Percentiles rank a stretch among this genome's conserved stretches.
phyloP scores from a whole-genome alignment of 2,113 vertebrate species.

The Xiphias gladius region DNA sequence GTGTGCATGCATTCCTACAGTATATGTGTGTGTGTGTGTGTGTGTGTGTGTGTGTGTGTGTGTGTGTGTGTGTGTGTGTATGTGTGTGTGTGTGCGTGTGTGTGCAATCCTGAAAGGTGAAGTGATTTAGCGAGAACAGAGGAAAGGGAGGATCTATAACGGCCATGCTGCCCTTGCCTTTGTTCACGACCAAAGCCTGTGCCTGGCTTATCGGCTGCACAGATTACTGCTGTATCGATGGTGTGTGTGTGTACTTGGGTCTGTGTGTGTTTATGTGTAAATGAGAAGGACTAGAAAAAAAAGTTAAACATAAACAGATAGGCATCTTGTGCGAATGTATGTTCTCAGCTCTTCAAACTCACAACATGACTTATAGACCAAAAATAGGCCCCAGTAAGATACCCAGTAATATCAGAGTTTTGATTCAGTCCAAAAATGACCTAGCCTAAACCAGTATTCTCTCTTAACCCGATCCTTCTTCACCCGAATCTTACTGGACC shows the following conservation, averaged over 20 bases:
- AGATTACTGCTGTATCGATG: constrained; percentile 66
- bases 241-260: constrained; percentile 1
- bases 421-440: neutral
- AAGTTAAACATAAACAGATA: neutral
- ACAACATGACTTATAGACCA: neutral
- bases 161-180: constrained; percentile 67
- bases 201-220: constrained; percentile 69
- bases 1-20: constrained; percentile 61
- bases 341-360: neutral
- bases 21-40: constrained; percentile 34
- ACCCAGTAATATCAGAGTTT: neutral
- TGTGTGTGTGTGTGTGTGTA: constrained; percentile 21
- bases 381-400: neutral
- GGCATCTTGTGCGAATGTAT: neutral
- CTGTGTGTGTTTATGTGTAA: constrained; percentile 32
- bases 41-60: constrained; percentile 2
- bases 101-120: constrained; percentile 60
- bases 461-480: neutral
- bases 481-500: too few species aligned
- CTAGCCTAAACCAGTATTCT: accelerated
- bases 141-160: constrained; percentile 63
- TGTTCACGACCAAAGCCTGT: constrained; percentile 67
- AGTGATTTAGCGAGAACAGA: constrained; percentile 74
- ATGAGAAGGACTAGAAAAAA: constrained; percentile 20
- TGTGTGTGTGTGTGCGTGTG: constrained; percentile 28